Evolutionary conservation across 2,888 invertebrate species (phyloP).

Genomic region (Cheiracanthium punctorium): DNA sequence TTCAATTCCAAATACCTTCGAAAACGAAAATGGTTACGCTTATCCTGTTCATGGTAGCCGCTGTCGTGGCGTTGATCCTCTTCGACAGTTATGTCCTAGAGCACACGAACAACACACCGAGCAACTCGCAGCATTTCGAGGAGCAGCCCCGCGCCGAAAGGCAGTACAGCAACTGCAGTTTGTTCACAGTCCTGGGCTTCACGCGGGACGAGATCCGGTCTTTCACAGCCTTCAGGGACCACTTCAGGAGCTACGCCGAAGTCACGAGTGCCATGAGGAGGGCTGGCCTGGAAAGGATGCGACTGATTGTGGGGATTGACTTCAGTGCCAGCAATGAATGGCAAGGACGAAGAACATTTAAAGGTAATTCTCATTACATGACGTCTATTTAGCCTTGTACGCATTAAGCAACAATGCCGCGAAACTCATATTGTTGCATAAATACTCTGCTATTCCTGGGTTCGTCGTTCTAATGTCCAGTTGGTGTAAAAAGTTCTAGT

Average conservation of each 20-base stretch:
- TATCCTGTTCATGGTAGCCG: slow-evolving; percentile 58
- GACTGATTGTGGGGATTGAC: slow-evolving; percentile 79
- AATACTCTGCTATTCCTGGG: too few species aligned
- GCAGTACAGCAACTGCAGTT: slow-evolving; percentile 50
- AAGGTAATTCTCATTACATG: slow-evolving; percentile 48
- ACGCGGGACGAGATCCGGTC: slow-evolving; percentile 54
- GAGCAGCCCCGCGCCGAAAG: slow-evolving; percentile 46
- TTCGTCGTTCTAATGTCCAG: too few species aligned
- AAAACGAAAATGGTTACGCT: slow-evolving; percentile 43
- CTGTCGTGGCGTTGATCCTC: slow-evolving; percentile 58
- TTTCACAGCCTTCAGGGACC: slow-evolving; percentile 72
- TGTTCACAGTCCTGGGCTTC: slow-evolving; percentile 65
- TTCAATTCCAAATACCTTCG: too few species aligned
- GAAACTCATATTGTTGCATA: too few species aligned
- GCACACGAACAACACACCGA: slow-evolving; percentile 4
- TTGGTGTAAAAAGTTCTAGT: too few species aligned
- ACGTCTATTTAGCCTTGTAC: too few species aligned
- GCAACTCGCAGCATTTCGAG: slow-evolving; percentile 16
- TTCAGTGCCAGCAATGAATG: slow-evolving; percentile 79
- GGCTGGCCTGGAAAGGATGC: slow-evolving; percentile 77
- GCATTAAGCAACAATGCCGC: too few species aligned
- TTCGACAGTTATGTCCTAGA: slow-evolving; percentile 63
- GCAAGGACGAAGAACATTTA: slow-evolving; percentile 77
- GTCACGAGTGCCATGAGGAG: slow-evolving; percentile 76
- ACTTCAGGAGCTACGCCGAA: slow-evolving; percentile 73